Evolutionary conservation across 2,888 invertebrate genomes (phyloP).

Genomic region (Entomobrya multifasciata): DNA sequence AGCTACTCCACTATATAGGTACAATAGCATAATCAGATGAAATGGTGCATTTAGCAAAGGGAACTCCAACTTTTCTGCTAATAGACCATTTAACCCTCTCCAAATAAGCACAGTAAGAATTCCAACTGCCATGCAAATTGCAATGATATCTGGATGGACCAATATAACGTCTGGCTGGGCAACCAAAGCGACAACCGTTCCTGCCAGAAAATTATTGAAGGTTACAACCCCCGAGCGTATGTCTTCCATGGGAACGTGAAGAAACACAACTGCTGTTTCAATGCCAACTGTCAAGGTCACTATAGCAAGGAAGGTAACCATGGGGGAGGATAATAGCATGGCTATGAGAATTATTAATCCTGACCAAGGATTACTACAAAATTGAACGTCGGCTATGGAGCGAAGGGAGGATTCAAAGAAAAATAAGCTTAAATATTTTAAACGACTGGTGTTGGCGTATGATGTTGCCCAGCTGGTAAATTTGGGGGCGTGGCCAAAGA

Average conservation of each 20-base stretch:
- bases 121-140: slow-evolving; percentile 51
- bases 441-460: neutral
- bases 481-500: slow-evolving; percentile 58
- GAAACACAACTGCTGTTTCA: slow-evolving; percentile 62
- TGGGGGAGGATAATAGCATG: slow-evolving; percentile 69
- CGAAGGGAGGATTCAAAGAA: slow-evolving; percentile 50
- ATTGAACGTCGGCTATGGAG: slow-evolving; percentile 64
- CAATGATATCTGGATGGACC: slow-evolving; percentile 53
- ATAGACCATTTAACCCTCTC: slow-evolving; percentile 62
- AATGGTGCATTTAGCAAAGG: slow-evolving; percentile 74
- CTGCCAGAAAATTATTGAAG: slow-evolving; percentile 74
- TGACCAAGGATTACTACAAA: slow-evolving; percentile 72
- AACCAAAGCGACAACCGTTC: slow-evolving; percentile 63
- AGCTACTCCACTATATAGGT: slow-evolving; percentile 66
- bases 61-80: slow-evolving; percentile 60
- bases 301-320: slow-evolving; percentile 58
- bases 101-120: slow-evolving; percentile 71
- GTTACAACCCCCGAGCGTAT: slow-evolving; percentile 64
- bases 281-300: slow-evolving; percentile 64
- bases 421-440: slow-evolving; percentile 31
- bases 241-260: slow-evolving; percentile 62
- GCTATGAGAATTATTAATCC: slow-evolving; percentile 69
- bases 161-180: slow-evolving; percentile 49
- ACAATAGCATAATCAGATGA: slow-evolving; percentile 65
- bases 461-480: slow-evolving; percentile 54